Percentiles rank a stretch among this genome's conserved stretches.
Conservation (phyloP, 2,797 vertebrate species). For the Propithecus perrieri region DNA sequence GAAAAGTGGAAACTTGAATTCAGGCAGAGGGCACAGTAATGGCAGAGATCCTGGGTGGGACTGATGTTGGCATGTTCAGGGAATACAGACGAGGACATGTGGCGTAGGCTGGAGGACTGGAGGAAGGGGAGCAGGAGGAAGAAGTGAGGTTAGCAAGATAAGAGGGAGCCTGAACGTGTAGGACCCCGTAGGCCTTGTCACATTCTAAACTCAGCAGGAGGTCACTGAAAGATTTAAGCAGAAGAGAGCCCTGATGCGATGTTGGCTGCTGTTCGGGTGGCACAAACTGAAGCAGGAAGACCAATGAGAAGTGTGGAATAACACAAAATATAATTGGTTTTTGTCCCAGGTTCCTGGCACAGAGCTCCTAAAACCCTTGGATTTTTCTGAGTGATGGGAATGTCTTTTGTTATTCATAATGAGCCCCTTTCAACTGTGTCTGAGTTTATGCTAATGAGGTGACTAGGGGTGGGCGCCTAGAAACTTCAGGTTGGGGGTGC, state of each 20-base stretch:
- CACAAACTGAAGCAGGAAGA: neutral
- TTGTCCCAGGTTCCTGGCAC: neutral
- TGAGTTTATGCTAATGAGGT: neutral
- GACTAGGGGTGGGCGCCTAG: neutral
- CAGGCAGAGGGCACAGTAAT: neutral
- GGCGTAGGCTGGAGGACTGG: neutral
- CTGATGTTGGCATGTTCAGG: neutral
- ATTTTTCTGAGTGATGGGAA: neutral
- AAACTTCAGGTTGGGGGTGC: neutral
- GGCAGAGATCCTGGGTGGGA: neutral
- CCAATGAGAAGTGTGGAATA: neutral
- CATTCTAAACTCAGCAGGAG: neutral
- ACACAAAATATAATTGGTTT: neutral
- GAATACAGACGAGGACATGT: too few species aligned
- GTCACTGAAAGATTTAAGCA: neutral
- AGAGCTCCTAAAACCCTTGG: neutral
- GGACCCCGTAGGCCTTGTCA: accelerated
- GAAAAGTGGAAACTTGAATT: neutral
- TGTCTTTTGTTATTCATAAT: neutral
- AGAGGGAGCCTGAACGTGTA: neutral
- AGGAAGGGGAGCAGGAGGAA: neutral
- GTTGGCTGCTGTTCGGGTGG: neutral
- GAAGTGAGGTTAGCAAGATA: neutral
- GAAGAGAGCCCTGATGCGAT: neutral
- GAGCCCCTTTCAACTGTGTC: neutral